Percentiles rank a stretch among this genome's conserved stretches.
phyloP scores from a whole-genome alignment of 2,797 vertebrate genomes.

The Pteronotus mesoamericanus region DNA sequence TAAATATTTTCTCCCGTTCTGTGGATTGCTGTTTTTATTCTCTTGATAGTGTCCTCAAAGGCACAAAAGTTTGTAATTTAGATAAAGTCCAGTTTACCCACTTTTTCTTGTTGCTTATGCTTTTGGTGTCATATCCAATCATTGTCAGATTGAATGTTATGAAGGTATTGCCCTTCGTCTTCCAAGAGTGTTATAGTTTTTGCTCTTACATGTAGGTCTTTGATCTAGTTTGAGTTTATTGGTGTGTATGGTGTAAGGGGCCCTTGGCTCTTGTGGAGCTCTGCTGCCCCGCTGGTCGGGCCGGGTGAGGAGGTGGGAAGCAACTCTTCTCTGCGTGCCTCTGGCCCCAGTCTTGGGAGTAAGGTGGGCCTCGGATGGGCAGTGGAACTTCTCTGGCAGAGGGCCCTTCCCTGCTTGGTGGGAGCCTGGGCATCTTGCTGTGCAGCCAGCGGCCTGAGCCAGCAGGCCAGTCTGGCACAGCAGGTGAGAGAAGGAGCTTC shows the following conservation, averaged over 20 bases:
- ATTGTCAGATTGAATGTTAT: neutral
- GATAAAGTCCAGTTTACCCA: neutral
- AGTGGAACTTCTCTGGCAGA: neutral
- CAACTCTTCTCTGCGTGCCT: neutral
- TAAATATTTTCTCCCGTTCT: neutral
- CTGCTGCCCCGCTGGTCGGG: neutral
- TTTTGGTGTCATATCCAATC: neutral
- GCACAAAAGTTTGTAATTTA: neutral
- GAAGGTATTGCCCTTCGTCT: neutral
- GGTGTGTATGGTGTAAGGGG: neutral
- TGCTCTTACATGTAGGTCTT: neutral
- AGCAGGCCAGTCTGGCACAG: constrained; percentile 20
- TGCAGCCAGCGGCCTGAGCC: accelerated
- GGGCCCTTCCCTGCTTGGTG: neutral
- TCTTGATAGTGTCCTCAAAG: neutral
- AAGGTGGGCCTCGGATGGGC: neutral
- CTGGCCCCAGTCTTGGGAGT: neutral
- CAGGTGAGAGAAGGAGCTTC: constrained; percentile 73
- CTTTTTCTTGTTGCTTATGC: neutral
- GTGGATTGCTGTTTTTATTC: neutral
- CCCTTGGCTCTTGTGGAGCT: neutral
- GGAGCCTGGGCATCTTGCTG: neutral
- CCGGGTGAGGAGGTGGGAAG: neutral
- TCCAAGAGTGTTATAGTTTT: neutral
- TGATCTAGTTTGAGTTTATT: neutral